Base-by-base conservation (phyloP, 2,888 invertebrate species). In the Erebia ligea region DNA sequence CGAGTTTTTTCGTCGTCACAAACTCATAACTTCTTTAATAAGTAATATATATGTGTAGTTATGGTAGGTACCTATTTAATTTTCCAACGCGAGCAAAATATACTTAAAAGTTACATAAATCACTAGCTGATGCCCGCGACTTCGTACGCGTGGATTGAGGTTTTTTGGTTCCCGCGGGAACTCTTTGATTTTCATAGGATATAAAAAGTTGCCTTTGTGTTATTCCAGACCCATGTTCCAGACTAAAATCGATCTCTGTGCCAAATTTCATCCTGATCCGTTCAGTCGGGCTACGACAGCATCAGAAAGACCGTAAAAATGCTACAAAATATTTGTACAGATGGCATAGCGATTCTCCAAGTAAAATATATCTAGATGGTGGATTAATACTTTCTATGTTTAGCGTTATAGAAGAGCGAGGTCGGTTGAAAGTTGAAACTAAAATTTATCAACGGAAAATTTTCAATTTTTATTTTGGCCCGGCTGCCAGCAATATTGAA, bases 271-370 rank as follows among this genome's bases (percentile, higher is more conserved):
- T 34, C 34, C 34, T 2, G 34, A 34, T 34, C 34, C 34, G 34
- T 6, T 34, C 6, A 61, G 40, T 17, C 40, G 10, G n/a, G n/a
- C 58, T 40, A 40, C 17, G 11, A 17, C n/a, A 40, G 59, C 10
- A 15, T 59, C 15, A 59, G 59, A n/a, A 59, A 59, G 15, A 17
- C 40, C 59, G n/a, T 61, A 61, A 61, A 61, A 61, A 19, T 61
- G 61, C 45, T 61, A 45, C 61, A 61, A 45, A 61, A 61, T 61
- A 61, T 61, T 13, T 61, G 42, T 45, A 45, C 61, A 59, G 40
- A 59, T 40, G 59, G 59, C 17, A 59, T 8, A 45, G 45, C 5
- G 11, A 11, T 19, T 45, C 6, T 61, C 40, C 40, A 34, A 17
- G 40, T 59, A 17, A n/a, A 59, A 42, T 8, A 34, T 58, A 10